Conservation (phyloP, 2,888 invertebrate genomes). For the Sphaerolaimus hirsutus region DNA sequence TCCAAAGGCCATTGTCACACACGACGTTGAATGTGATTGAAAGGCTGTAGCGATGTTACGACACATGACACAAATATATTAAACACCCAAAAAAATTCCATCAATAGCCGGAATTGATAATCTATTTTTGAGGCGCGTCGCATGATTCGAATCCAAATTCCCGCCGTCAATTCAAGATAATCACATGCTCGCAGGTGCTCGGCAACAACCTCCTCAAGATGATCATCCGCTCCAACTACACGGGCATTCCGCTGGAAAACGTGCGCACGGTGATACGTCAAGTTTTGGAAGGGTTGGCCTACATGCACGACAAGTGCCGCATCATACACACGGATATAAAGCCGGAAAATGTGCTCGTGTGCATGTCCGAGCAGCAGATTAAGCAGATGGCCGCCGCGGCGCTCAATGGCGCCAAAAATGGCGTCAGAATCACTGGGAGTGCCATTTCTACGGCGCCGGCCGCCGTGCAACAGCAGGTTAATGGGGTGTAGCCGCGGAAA, state of each 20-base stretch:
- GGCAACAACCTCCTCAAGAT: constrained; percentile 86
- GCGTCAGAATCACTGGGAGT: background rate
- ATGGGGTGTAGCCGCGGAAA: too few species aligned
- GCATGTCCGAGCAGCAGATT: too few species aligned
- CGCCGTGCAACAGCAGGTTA: too few species aligned
- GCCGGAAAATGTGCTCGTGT: background rate
- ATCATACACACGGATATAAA: constrained; percentile 41
- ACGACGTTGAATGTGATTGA: too few species aligned
- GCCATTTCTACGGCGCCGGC: too few species aligned
- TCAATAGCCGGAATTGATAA: too few species aligned
- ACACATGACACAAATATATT: too few species aligned
- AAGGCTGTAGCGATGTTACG: too few species aligned
- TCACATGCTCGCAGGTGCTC: constrained; percentile 90
- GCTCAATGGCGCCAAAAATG: background rate
- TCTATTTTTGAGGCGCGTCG: too few species aligned
- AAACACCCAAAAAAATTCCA: too few species aligned
- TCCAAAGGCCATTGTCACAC: too few species aligned
- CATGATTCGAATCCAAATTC: too few species aligned
- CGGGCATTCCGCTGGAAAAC: constrained; percentile 77
- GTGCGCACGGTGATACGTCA: constrained; percentile 79
- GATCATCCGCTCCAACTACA: constrained; percentile 86
- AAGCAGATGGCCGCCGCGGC: background rate
- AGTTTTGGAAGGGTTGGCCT: constrained; percentile 46
- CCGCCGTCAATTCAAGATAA: background rate
- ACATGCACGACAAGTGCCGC: constrained; percentile 80